phyloP scores from a whole-genome alignment of 2,113 vertebrate genomes.

The Lichenostomus cassidix region DNA sequence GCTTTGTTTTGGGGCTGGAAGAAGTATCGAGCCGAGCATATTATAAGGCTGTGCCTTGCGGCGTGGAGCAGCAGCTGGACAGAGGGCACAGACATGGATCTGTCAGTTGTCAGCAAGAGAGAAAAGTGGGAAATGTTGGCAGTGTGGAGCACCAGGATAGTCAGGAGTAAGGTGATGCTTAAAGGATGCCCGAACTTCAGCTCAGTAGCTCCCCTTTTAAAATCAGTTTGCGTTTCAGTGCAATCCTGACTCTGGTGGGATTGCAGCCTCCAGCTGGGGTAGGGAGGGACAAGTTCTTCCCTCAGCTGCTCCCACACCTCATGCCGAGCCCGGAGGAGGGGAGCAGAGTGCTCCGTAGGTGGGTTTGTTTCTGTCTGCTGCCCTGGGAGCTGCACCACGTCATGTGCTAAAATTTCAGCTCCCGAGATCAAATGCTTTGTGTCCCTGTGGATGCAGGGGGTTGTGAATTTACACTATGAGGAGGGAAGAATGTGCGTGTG shows the following conservation, averaged over 20 bases:
- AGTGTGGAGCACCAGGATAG: fast-evolving
- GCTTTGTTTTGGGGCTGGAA: neutral
- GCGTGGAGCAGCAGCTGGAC: neutral
- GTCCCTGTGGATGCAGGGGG: fast-evolving
- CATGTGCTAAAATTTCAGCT: neutral
- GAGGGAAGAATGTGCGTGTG: fast-evolving
- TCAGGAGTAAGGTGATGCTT: neutral
- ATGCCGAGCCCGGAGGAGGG: neutral
- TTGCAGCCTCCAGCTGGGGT: neutral
- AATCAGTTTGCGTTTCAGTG: neutral
- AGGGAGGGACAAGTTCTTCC: neutral
- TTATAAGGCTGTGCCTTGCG: neutral
- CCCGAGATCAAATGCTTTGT: fast-evolving
- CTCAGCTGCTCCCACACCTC: neutral
- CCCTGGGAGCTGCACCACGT: fast-evolving
- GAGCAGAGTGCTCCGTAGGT: fast-evolving
- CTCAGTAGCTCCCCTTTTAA: neutral
- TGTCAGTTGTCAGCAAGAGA: neutral
- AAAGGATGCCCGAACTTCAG: neutral
- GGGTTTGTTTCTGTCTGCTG: neutral
- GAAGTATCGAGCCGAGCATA: neutral
- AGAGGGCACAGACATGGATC: neutral
- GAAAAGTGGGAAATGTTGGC: neutral
- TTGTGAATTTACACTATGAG: fast-evolving
- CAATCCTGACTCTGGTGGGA: neutral